Evolutionary conservation across 2,797 vertebrate genomes (phyloP).

Genomic region (Karalla daura): DNA sequence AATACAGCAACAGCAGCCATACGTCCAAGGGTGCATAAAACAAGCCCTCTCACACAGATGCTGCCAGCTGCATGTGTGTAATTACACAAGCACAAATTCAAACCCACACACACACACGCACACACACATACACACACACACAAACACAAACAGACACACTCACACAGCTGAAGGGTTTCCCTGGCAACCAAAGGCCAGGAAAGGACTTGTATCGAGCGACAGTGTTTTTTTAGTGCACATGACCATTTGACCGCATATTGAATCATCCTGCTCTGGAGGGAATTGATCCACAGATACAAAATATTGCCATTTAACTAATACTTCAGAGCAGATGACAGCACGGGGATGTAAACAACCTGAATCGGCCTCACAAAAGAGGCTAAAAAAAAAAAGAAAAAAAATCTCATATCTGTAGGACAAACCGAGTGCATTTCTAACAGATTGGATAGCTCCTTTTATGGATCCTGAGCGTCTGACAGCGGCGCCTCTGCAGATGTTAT

Average conservation of each 20-base stretch:
- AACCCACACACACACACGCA: conserved; percentile 7
- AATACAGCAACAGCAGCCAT: conserved; percentile 4
- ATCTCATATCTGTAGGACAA: conserved; percentile 5
- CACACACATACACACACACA: conserved; percentile 1
- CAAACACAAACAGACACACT: neutral
- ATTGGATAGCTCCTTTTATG: conserved; percentile 26
- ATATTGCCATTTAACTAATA: neutral
- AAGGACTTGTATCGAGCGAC: conserved; percentile 35
- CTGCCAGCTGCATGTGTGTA: conserved; percentile 27
- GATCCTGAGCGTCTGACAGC: conserved; percentile 28
- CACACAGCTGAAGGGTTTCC: conserved; percentile 56
- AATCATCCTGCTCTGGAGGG: neutral
- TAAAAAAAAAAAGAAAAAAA: neutral
- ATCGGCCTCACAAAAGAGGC: neutral
- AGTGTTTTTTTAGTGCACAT: conserved; percentile 17
- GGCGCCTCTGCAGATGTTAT: conserved; percentile 45
- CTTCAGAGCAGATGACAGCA: neutral
- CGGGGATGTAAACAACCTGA: no score
- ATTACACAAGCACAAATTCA: conserved; percentile 16
- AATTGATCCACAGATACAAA: conserved; percentile 14
- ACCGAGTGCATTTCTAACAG: conserved; percentile 25
- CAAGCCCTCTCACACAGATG: conserved; percentile 24
- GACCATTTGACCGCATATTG: conserved; percentile 18
- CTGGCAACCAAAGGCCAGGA: conserved; percentile 58
- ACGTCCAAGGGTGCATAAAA: conserved; percentile 14